Percentiles rank a stretch among this genome's conserved stretches.
Conservation (phyloP, 1,140 invertebrate species). For the Drosophila mauritiana region DNA sequence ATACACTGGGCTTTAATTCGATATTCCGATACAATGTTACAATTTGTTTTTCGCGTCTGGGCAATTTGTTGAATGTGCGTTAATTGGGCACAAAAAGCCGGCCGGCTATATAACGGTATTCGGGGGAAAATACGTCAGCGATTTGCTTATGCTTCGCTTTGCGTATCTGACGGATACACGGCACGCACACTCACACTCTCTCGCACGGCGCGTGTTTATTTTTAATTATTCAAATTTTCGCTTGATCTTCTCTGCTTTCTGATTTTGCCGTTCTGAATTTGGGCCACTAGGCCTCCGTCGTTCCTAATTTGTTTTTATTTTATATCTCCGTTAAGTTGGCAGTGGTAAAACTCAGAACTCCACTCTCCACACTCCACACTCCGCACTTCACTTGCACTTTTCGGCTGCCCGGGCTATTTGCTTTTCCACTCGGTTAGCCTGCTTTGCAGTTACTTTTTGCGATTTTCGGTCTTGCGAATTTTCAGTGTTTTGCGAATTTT, state of each 20-base stretch:
- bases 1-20: constrained; percentile 4
- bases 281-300: constrained; percentile 72
- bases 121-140: constrained; percentile 64
- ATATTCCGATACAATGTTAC: constrained; percentile 4
- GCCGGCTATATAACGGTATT: constrained; percentile 62
- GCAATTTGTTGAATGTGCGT: constrained; percentile 66
- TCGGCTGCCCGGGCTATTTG: constrained; percentile 21
- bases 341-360: constrained; percentile 11
- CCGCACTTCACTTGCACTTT: constrained; percentile 52
- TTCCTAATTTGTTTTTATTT: constrained; percentile 70
- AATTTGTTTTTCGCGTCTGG: constrained; percentile 17
- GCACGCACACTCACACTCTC: constrained; percentile 32
- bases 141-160: not conserved
- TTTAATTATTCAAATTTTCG: constrained; percentile 76
- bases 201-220: constrained; percentile 66
- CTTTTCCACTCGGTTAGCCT: constrained; percentile 10
- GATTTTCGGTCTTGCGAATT: constrained; percentile 25
- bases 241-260: constrained; percentile 62
- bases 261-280: constrained; percentile 54
- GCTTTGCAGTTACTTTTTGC: constrained; percentile 2
- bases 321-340: not conserved
- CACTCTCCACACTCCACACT: constrained; percentile 1
- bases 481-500: constrained; percentile 15
- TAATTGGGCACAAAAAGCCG: constrained; percentile 84
- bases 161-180: constrained; percentile 78